Conservation (phyloP, 2,888 invertebrate species). For the Chrysodeixis includens region DNA sequence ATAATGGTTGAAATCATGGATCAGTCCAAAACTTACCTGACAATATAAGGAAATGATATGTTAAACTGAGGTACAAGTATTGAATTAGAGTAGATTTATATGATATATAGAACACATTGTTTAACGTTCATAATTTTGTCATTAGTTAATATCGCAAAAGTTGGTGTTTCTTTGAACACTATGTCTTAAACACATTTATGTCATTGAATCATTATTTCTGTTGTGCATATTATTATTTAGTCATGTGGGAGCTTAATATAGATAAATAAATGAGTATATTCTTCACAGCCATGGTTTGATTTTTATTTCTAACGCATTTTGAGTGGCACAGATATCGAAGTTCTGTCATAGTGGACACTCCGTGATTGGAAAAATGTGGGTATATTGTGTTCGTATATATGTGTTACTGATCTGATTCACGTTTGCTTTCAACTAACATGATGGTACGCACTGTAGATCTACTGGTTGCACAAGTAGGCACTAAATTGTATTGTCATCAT, state of each 20-base stretch:
- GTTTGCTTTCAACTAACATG: slow-evolving; percentile 55
- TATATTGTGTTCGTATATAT: slow-evolving; percentile 48
- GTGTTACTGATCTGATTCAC: slow-evolving; percentile 49
- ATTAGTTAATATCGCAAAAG: slow-evolving; percentile 56
- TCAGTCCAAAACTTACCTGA: slow-evolving; percentile 66
- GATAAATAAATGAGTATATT: slow-evolving; percentile 85
- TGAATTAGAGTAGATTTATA: slow-evolving; percentile 69
- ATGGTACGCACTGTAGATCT: slow-evolving; percentile 54
- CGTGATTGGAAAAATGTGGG: slow-evolving; percentile 54
- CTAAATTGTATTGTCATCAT: slow-evolving; percentile 24
- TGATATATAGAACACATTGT: slow-evolving; percentile 63
- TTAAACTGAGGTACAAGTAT: slow-evolving; percentile 77
- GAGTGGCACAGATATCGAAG: slow-evolving; percentile 57
- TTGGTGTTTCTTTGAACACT: slow-evolving; percentile 51
- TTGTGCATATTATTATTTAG: slow-evolving; percentile 73
- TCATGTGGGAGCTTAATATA: slow-evolving; percentile 77
- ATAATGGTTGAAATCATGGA: slow-evolving; percentile 62
- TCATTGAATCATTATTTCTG: slow-evolving; percentile 64
- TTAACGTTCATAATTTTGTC: slow-evolving; percentile 62
- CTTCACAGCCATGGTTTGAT: slow-evolving; percentile 83
- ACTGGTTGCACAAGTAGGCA: slow-evolving; percentile 48
- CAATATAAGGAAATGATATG: slow-evolving; percentile 74
- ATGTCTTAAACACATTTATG: slow-evolving; percentile 49
- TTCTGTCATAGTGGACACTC: slow-evolving; percentile 44
- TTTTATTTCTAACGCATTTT: slow-evolving; percentile 74